Evolutionary conservation across 2,888 invertebrate genomes (phyloP).

Genomic region (Leptinotarsa peninsularis): DNA sequence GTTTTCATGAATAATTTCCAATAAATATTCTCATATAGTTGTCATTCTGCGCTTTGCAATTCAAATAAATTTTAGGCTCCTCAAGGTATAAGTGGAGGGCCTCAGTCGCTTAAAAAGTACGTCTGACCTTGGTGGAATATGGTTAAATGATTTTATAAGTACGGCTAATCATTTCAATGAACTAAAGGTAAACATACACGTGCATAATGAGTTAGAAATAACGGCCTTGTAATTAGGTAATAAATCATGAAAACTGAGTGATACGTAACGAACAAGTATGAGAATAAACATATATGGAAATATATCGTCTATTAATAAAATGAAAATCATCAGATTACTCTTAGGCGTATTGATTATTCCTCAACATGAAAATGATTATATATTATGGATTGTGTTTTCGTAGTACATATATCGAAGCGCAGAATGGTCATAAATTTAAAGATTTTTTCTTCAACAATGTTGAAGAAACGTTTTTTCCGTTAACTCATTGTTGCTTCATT

Average conservation of each 20-base stretch:
- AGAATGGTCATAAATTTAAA: no score
- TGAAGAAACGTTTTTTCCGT: no score
- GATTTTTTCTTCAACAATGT: no score
- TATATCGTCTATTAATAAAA: background rate
- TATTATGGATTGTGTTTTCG: no score
- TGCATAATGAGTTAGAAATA: background rate
- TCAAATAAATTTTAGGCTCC: constrained; percentile 17
- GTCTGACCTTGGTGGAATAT: constrained; percentile 11
- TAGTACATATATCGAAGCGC: no score
- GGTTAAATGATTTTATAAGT: constrained; percentile 13
- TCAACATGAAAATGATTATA: background rate
- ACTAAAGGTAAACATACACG: constrained; percentile 1
- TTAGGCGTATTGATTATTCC: background rate
- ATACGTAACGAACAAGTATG: background rate
- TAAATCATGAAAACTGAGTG: constrained; percentile 11
- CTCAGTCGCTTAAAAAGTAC: constrained; percentile 13
- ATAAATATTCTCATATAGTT: constrained; percentile 7
- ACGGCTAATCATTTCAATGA: constrained; percentile 12
- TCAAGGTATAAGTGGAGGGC: constrained; percentile 15
- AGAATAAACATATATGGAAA: background rate
- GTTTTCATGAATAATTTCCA: background rate
- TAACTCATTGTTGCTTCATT: no score
- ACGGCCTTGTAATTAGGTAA: constrained; percentile 5
- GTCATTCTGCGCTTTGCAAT: constrained; percentile 17
- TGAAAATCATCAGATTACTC: background rate